phyloP scores from a whole-genome alignment of 2,888 invertebrate genomes.

The Temnothorax ravouxi region DNA sequence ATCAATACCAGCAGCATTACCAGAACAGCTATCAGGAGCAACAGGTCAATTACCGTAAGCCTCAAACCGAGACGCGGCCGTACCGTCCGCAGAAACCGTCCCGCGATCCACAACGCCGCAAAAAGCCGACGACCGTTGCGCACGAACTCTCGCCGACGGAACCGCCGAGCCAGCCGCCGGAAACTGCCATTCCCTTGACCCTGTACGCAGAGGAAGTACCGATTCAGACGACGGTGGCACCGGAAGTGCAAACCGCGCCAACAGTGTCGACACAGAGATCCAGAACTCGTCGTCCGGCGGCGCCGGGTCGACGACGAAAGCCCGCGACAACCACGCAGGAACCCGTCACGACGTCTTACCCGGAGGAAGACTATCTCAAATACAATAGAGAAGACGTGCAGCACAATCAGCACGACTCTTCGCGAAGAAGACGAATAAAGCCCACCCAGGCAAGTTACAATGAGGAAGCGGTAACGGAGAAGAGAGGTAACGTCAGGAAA shows the following conservation, averaged over 20 bases:
- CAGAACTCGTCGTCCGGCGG: conserved; percentile 76
- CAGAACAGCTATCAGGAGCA: conserved; percentile 61
- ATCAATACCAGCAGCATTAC: conserved; percentile 61
- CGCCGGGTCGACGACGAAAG: conserved; percentile 76
- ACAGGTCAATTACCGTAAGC: conserved; percentile 64
- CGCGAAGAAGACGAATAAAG: conserved; percentile 73
- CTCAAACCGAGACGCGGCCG: conserved; percentile 70
- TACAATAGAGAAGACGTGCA: conserved; percentile 71
- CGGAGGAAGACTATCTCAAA: conserved; percentile 72
- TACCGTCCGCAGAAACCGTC: conserved; percentile 74
- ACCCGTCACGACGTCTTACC: conserved; percentile 58
- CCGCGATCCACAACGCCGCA: conserved; percentile 77
- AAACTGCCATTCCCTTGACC: conserved; percentile 71
- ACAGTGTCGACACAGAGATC: conserved; percentile 68
- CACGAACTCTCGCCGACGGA: conserved; percentile 74
- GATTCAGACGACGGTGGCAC: conserved; percentile 76
- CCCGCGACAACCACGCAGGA: conserved; percentile 76
- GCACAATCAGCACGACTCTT: conserved; percentile 61
- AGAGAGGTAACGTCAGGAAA: conserved; percentile 73
- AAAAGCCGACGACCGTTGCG: conserved; percentile 74
- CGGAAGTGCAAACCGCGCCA: conserved; percentile 70
- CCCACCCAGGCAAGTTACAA: conserved; percentile 69
- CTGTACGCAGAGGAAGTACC: conserved; percentile 71
- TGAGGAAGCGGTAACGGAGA: conserved; percentile 66
- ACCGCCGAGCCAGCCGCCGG: conserved; percentile 64